A percentile compares a stretch with the other conserved stretches of the same genome.
Evolutionary conservation across 2,797 vertebrate species (phyloP).

Genomic region (Takifugu rubripes): DNA sequence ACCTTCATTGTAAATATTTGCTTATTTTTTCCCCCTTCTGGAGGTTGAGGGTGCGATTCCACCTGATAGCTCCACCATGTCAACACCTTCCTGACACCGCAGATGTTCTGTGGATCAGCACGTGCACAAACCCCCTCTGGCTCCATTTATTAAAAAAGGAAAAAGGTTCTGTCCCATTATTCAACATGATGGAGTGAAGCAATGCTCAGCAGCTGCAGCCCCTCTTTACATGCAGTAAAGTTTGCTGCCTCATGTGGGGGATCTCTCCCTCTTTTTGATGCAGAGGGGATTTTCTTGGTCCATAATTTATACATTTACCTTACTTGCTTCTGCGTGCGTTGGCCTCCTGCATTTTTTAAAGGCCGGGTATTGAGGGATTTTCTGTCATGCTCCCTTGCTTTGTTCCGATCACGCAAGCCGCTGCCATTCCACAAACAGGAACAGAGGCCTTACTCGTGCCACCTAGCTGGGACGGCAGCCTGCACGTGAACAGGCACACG

Average conservation of each 20-base stretch:
- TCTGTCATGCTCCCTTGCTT: slow-evolving; percentile 82
- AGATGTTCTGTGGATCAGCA: not conserved
- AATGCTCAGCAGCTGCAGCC: slow-evolving; percentile 41
- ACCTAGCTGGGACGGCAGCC: slow-evolving; percentile 29
- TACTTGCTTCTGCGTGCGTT: slow-evolving; percentile 81
- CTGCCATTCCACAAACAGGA: slow-evolving; percentile 72
- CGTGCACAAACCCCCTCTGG: slow-evolving; percentile 8
- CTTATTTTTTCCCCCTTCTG: too few relatives aligned
- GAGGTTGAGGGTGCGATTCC: too few relatives aligned
- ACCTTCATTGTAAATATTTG: too few relatives aligned
- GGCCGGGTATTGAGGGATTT: slow-evolving; percentile 86
- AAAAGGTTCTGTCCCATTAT: slow-evolving; percentile 51
- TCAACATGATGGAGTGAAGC: slow-evolving; percentile 26
- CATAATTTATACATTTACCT: slow-evolving; percentile 81
- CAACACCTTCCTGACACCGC: too few relatives aligned
- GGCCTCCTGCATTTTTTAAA: slow-evolving; percentile 92
- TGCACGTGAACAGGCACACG: slow-evolving; percentile 20
- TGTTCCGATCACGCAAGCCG: slow-evolving; percentile 85
- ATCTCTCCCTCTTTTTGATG: slow-evolving; percentile 74
- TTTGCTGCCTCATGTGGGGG: slow-evolving; percentile 75
- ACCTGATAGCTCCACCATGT: too few relatives aligned
- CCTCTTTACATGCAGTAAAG: slow-evolving; percentile 68
- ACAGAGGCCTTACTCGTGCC: slow-evolving; percentile 46
- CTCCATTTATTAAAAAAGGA: slow-evolving; percentile 42
- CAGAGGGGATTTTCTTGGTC: slow-evolving; percentile 63